phyloP scores from a whole-genome alignment of 2,113 vertebrate species.

The Pimephales promelas region DNA sequence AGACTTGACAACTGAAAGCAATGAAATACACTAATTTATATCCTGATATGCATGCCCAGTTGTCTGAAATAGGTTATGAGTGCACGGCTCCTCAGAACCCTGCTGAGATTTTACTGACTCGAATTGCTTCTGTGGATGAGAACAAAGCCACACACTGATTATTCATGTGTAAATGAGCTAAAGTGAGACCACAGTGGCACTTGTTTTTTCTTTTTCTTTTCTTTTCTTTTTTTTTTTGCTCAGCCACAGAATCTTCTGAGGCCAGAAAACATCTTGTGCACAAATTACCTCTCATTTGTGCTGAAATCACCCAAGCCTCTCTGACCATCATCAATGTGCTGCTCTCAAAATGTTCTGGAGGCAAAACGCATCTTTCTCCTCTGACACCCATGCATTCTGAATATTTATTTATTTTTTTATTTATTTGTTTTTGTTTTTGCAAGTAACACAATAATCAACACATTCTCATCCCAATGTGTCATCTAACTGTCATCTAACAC shows the following conservation, averaged over 20 bases:
- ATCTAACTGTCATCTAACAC: no score
- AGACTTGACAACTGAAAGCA: no score
- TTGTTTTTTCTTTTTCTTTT: neutral
- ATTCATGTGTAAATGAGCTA: conserved; percentile 9
- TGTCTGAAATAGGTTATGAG: no score
- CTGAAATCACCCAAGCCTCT: conserved; percentile 31
- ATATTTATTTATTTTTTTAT: no score
- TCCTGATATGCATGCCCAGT: no score
- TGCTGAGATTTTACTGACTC: no score
- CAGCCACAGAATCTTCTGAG: conserved; percentile 19
- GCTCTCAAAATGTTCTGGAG: neutral
- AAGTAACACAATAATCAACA: no score
- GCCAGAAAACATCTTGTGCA: conserved; percentile 8
- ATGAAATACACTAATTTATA: no score
- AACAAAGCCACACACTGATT: conserved; percentile 20
- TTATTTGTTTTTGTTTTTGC: no score
- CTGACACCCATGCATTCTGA: neutral
- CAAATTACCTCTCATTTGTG: conserved; percentile 9
- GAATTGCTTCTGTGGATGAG: neutral
- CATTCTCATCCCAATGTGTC: no score
- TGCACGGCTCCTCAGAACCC: no score
- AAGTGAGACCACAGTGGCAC: neutral
- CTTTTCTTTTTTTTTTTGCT: neutral
- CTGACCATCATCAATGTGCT: conserved; percentile 1
- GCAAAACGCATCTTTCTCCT: neutral